Percentiles rank a stretch among this genome's conserved stretches.
Conservation (phyloP, 1,140 invertebrate species). For the Pristionchus pacificus region DNA sequence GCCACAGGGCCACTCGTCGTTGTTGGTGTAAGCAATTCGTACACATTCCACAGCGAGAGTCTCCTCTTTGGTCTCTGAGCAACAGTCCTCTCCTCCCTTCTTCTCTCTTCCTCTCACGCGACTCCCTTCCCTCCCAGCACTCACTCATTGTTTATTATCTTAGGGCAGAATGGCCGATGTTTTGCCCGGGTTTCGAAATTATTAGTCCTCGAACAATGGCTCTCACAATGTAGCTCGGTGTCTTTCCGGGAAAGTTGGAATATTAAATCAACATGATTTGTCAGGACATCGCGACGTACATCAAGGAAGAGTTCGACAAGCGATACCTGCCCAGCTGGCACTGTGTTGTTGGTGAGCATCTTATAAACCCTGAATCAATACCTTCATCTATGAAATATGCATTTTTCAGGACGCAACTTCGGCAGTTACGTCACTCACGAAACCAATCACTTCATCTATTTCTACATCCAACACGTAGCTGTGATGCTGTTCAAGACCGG, state of each 20-base stretch:
- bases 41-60: no score
- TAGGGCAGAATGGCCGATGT: no score
- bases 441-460: slow-evolving; percentile 92
- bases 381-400: neutral
- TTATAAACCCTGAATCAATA: neutral
- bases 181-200: neutral
- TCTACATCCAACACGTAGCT: slow-evolving; percentile 86
- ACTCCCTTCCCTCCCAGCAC: no score
- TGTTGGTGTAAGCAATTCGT: neutral
- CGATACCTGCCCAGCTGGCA: slow-evolving; percentile 97
- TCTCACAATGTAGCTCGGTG: neutral
- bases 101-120: no score
- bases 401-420: slow-evolving; percentile 61
- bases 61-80: no score
- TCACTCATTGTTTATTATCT: no score
- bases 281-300: slow-evolving; percentile 86
- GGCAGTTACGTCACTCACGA: slow-evolving; percentile 91
- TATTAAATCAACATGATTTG: no score
- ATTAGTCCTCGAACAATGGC: neutral
- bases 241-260: no score
- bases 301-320: slow-evolving; percentile 95
- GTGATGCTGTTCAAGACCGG: slow-evolving; percentile 94
- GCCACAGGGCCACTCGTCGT: neutral
- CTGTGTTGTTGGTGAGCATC: slow-evolving; percentile 23
- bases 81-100: no score